Conservation (phyloP, 2,113 vertebrate species). For the Agapornis roseicollis region DNA sequence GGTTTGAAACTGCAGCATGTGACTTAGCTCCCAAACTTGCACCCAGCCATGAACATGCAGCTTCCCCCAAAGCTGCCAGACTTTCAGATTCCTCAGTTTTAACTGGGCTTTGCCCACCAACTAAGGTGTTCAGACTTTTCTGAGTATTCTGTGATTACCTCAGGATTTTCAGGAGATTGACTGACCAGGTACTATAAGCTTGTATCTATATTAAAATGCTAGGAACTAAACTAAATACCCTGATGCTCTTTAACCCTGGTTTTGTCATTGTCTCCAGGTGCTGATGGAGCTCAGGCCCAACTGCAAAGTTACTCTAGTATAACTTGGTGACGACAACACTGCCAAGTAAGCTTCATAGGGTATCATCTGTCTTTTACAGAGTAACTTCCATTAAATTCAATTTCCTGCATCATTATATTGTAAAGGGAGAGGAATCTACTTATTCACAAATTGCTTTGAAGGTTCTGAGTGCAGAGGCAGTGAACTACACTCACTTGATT, state of each 20-base stretch:
- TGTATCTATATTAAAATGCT: background rate
- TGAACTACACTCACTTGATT: background rate
- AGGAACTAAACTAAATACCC: background rate
- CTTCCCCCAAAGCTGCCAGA: background rate
- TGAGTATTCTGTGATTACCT: background rate
- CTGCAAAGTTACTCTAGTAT: background rate
- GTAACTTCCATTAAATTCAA: background rate
- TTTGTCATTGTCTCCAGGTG: background rate
- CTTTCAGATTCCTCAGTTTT: background rate
- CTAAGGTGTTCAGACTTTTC: background rate
- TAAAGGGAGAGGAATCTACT: background rate
- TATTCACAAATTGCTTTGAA: slow-evolving; percentile 4
- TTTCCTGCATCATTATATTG: background rate
- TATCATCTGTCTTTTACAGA: background rate
- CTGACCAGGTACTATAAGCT: background rate
- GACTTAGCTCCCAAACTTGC: background rate
- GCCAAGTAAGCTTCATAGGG: background rate
- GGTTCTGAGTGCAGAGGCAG: background rate
- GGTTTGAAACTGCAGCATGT: background rate
- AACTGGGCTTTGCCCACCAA: background rate
- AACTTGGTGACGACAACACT: background rate
- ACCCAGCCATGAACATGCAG: background rate
- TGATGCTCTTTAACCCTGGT: background rate
- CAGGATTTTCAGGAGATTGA: background rate
- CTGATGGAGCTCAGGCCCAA: background rate